phyloP scores from a whole-genome alignment of 2,113 vertebrate genomes.

The Poeciliopsis occidentalis region DNA sequence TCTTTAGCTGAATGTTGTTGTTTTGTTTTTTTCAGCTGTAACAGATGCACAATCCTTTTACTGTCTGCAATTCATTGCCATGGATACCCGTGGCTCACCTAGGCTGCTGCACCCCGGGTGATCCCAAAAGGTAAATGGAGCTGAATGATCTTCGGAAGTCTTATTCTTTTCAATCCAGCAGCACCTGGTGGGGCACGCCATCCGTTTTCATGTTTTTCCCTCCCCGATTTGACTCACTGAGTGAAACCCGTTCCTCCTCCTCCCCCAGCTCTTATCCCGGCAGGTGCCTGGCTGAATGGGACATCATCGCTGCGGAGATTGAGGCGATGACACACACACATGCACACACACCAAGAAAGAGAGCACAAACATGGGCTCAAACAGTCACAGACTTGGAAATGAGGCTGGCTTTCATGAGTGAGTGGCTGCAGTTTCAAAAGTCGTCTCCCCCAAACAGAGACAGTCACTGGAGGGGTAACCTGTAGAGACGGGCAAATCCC shows the following conservation, averaged over 20 bases:
- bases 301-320: constrained; percentile 61
- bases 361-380: constrained; percentile 13
- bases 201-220: constrained; percentile 44
- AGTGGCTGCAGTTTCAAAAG: constrained; percentile 35
- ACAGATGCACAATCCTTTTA: constrained; percentile 35
- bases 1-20: constrained; percentile 20
- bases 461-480: constrained; percentile 40
- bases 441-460: constrained; percentile 34
- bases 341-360: neutral
- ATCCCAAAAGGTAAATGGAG: constrained; percentile 70
- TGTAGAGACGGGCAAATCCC: constrained; percentile 30
- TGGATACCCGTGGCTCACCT: constrained; percentile 46
- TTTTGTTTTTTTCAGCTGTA: neutral
- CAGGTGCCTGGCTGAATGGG: constrained; percentile 62
- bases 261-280: constrained; percentile 55
- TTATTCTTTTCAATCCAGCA: constrained; percentile 50
- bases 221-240: constrained; percentile 36
- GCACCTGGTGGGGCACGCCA: constrained; percentile 53
- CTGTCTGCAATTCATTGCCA: constrained; percentile 35
- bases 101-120: constrained; percentile 45
- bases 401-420: constrained; percentile 34
- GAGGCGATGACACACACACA: constrained; percentile 41
- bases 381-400: constrained; percentile 31
- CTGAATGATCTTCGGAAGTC: constrained; percentile 65
- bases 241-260: constrained; percentile 14